Evolutionary conservation across 1,140 invertebrate genomes (phyloP).

Genomic region (Calosoma granatense): DNA sequence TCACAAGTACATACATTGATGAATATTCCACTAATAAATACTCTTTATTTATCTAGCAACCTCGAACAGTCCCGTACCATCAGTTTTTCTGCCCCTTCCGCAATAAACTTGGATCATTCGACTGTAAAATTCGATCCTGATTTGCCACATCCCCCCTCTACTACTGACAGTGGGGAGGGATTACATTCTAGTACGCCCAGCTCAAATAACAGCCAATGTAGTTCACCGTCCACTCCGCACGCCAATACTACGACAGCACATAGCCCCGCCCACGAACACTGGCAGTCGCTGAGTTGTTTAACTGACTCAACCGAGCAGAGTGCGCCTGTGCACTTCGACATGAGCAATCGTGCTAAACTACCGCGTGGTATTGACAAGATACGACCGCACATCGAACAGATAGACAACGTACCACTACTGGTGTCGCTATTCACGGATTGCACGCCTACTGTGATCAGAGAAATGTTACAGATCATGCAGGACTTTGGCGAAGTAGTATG

Average conservation of each 20-base stretch:
- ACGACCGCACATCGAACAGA: conserved; percentile 84
- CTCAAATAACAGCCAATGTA: conserved; percentile 12
- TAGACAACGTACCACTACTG: conserved; percentile 93
- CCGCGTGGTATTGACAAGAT: conserved; percentile 96
- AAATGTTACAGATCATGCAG: conserved; percentile 94
- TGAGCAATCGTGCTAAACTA: conserved; percentile 88
- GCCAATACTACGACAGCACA: conserved; percentile 26
- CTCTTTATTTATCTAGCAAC: conserved; percentile 27
- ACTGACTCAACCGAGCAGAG: conserved; percentile 84
- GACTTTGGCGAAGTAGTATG: conserved; percentile 91
- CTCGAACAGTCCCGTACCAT: conserved; percentile 59
- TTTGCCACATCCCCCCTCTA: not conserved
- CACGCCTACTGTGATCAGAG: conserved; percentile 70
- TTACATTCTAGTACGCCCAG: not conserved
- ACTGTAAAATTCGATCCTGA: conserved; percentile 55
- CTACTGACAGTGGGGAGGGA: not conserved
- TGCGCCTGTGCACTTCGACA: conserved; percentile 80
- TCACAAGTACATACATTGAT: too few relatives aligned
- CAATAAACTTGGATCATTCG: conserved; percentile 68
- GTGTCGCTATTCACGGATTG: conserved; percentile 97
- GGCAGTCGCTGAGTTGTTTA: conserved; percentile 68
- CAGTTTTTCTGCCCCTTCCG: conserved; percentile 74
- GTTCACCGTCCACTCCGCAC: conserved; percentile 17
- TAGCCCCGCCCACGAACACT: conserved; percentile 47
- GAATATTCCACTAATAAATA: too few relatives aligned